Evolutionary conservation across 2,797 vertebrate genomes (phyloP).

Genomic region (Coendou prehensilis): DNA sequence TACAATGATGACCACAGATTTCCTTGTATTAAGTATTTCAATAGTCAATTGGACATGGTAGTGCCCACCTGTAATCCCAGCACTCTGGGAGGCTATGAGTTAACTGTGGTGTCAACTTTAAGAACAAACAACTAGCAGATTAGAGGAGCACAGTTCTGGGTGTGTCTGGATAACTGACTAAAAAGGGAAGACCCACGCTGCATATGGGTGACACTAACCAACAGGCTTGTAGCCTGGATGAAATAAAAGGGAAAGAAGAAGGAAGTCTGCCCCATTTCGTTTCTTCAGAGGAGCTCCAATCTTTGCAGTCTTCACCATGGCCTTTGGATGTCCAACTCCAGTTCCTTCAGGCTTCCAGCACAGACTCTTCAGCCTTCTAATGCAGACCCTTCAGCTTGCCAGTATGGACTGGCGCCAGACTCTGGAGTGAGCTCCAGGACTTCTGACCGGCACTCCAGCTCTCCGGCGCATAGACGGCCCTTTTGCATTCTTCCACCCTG

Average conservation of each 20-base stretch:
- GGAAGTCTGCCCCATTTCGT: neutral
- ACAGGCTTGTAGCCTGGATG: neutral
- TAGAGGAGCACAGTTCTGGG: neutral
- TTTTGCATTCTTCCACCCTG: neutral
- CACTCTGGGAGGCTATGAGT: neutral
- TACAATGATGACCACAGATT: neutral
- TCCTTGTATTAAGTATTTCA: neutral
- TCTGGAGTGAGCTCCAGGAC: neutral
- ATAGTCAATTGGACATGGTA: neutral
- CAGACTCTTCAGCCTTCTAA: neutral
- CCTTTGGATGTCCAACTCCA: neutral
- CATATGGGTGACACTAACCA: neutral
- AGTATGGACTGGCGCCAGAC: neutral
- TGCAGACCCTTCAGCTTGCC: neutral
- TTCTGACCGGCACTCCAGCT: neutral
- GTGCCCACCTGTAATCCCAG: neutral
- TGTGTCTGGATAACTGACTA: neutral
- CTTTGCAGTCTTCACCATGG: neutral
- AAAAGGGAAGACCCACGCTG: neutral
- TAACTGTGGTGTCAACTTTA: neutral
- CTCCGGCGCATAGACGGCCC: neutral
- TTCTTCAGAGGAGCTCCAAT: neutral
- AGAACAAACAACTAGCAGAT: neutral
- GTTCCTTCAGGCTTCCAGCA: neutral
- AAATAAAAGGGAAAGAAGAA: neutral